Evolutionary conservation across 2,888 invertebrate species (phyloP).

Genomic region (Caenorhabditis uteleia): DNA sequence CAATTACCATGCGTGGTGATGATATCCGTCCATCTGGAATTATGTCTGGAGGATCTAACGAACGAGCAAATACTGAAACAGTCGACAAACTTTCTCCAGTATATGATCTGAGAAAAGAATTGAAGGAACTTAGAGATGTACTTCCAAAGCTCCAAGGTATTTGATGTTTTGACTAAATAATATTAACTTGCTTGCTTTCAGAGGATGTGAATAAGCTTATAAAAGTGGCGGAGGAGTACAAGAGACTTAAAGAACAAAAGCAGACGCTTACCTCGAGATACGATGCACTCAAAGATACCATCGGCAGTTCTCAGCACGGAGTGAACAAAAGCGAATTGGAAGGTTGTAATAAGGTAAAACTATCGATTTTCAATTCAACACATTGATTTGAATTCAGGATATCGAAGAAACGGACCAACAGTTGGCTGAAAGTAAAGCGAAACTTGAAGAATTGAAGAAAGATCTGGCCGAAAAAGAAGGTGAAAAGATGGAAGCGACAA

Average conservation of each 20-base stretch:
- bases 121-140: not conserved
- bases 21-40: constrained; percentile 88
- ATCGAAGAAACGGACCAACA: constrained; percentile 2
- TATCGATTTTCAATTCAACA: not conserved
- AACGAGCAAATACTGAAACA: no score
- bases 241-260: not conserved
- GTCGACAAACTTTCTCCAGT: constrained; percentile 34
- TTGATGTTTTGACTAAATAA: no score
- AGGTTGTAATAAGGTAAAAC: no score
- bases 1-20: constrained; percentile 89
- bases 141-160: constrained; percentile 74
- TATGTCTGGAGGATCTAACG: constrained; percentile 80
- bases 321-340: not conserved
- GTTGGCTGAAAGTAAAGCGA: constrained; percentile 3
- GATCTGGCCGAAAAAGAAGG: constrained; percentile 8
- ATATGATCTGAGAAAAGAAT: not conserved
- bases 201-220: constrained; percentile 78
- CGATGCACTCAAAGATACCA: no score
- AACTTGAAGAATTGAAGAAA: constrained; percentile 11
- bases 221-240: not conserved
- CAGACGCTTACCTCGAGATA: no score
- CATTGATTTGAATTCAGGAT: constrained; percentile 7
- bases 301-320: no score
- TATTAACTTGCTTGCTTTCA: no score
- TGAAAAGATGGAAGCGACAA: constrained; percentile 8